Evolutionary conservation across 2,113 vertebrate genomes (phyloP).

Genomic region (Eolophus roseicapilla): DNA sequence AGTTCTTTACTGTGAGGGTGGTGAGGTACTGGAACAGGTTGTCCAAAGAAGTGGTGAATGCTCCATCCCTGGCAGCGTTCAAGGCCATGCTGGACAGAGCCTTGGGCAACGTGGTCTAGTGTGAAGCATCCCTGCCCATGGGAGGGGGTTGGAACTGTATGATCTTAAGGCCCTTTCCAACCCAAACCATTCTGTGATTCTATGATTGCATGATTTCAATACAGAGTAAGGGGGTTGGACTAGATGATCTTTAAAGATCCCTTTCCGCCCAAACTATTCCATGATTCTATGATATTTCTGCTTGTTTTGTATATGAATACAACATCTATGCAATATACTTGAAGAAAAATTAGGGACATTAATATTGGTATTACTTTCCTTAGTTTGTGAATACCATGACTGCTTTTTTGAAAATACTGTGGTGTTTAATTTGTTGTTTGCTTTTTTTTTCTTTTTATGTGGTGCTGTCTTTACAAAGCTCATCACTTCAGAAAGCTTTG

Average conservation of each 20-base stretch:
- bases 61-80: no score
- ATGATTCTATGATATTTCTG: background rate
- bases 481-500: background rate
- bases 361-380: background rate
- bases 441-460: background rate
- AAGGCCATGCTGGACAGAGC: no score
- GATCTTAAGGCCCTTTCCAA: background rate
- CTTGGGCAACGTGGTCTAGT: no score
- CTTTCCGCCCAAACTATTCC: background rate
- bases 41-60: no score
- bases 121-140: no score
- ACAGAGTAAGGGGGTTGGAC: accelerated
- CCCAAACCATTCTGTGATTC: background rate
- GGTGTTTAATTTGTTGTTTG: background rate
- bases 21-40: no score
- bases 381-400: background rate
- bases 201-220: background rate
- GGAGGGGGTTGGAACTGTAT: background rate
- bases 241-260: background rate
- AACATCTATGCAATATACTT: background rate
- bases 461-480: background rate
- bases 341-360: background rate
- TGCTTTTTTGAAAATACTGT: background rate
- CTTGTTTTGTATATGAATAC: background rate
- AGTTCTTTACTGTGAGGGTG: no score